phyloP scores from a whole-genome alignment of 2,888 invertebrate species.

The Tridacna crocea region DNA sequence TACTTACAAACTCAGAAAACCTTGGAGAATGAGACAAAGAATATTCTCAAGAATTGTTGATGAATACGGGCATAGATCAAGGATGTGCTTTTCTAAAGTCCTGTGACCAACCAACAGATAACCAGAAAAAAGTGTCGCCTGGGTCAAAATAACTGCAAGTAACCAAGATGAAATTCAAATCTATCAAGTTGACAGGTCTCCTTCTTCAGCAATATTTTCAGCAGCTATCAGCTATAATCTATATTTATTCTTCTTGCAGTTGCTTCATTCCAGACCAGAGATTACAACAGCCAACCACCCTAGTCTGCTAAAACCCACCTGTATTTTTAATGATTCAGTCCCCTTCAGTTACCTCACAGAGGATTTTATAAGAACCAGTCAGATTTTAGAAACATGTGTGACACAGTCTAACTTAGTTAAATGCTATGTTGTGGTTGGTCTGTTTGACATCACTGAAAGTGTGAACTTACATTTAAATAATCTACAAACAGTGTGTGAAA shows the following conservation, averaged over 20 bases:
- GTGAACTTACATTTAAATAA: conserved; percentile 69
- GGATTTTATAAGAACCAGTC: conserved; percentile 77
- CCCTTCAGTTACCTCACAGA: conserved; percentile 77
- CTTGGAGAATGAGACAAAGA: too few relatives aligned
- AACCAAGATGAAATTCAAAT: too few relatives aligned
- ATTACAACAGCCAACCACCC: conserved; percentile 73
- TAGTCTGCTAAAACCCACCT: conserved; percentile 73
- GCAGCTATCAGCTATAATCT: too few relatives aligned
- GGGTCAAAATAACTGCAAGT: too few relatives aligned
- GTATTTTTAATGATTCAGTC: conserved; percentile 76
- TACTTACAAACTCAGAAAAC: too few relatives aligned
- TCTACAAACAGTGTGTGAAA: conserved; percentile 66
- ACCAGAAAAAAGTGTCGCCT: too few relatives aligned
- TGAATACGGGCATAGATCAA: too few relatives aligned
- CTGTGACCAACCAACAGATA: too few relatives aligned
- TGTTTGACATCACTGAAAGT: conserved; percentile 75
- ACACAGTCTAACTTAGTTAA: conserved; percentile 72
- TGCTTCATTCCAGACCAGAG: conserved; percentile 77
- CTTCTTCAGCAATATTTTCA: too few relatives aligned
- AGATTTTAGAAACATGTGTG: conserved; percentile 74
- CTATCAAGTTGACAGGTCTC: too few relatives aligned
- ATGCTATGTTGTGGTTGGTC: conserved; percentile 74
- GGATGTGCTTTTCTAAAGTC: too few relatives aligned
- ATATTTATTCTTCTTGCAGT: conserved; percentile 60
- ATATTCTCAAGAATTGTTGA: too few relatives aligned